phyloP scores from a whole-genome alignment of 2,888 invertebrate species.

The Pheosia tremula region DNA sequence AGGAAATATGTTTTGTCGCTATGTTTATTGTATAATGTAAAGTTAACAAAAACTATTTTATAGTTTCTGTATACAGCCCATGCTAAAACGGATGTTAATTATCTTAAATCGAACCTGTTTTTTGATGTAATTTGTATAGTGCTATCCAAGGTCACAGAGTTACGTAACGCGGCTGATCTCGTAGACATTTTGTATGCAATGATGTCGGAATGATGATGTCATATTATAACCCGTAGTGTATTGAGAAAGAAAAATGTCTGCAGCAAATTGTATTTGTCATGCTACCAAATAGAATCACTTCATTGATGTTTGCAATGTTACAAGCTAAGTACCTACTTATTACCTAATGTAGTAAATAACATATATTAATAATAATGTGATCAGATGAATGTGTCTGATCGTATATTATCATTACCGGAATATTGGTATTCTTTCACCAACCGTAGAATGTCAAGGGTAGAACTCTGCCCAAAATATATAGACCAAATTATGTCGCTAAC shows the following conservation, averaged over 20 bases:
- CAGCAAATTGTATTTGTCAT: conserved; percentile 15
- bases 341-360: too few relatives aligned
- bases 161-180: conserved; percentile 21
- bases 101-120: not conserved
- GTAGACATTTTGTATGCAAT: conserved; percentile 28
- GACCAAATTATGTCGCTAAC: too few relatives aligned
- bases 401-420: too few relatives aligned
- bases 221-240: conserved; percentile 16
- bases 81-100: not conserved
- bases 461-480: too few relatives aligned
- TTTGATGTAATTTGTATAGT: conserved; percentile 12
- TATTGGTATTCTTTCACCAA: too few relatives aligned
- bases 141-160: conserved; percentile 22
- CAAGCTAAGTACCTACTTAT: too few relatives aligned
- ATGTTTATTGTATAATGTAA: too few relatives aligned
- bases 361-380: too few relatives aligned
- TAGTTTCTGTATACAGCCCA: not conserved
- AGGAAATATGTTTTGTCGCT: too few relatives aligned
- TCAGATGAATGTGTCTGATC: too few relatives aligned
- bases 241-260: conserved; percentile 19
- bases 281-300: not conserved
- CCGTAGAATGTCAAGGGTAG: too few relatives aligned
- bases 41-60: not conserved
- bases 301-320: not conserved
- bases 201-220: conserved; percentile 44